Evolutionary conservation across 2,888 invertebrate genomes (phyloP), one percentile per base, ranked within the genome.

Genomic region (Pterobdella sp.): DNA sequence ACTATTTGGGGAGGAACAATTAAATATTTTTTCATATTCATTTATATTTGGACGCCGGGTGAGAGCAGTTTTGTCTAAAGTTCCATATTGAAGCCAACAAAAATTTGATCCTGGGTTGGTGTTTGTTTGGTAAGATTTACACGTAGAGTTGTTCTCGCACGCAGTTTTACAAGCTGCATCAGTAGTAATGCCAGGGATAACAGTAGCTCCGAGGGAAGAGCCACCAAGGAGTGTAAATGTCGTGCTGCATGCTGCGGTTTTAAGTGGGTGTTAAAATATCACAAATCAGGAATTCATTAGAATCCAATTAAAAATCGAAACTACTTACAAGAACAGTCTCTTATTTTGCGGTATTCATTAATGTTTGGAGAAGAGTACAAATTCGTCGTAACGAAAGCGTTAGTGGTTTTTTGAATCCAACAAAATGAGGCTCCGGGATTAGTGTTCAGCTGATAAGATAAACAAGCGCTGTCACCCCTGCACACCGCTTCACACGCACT

Each of bases 401-500:
- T 42, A 14, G 69, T 1, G 32, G 31, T 65, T 64, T 10, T 42
- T 32, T 72, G 72, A 10, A 65, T 60, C 72, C 72, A 72, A 42
- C 72, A 72, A 31, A n/a, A 72, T 3, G 60, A 14, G 35, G 60
- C 63, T 37, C 32, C 36, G 7, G 35, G n/a, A 68, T 49, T 29
- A 14, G 34, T 35, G 42, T 72, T 60, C 0, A 72, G 22, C 42
- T 72, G 72, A 37, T 67, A 72, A 26, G 72, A 49, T 4, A 68
- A 32, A 35, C 72, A 72, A 29, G 72, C 32, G 18, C 67, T 31
- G 66, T 72, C 72, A 10, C 10, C 60, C n/a, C 35, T 67, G 60
- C 72, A 72, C 35, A 34, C 29, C 14, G 64, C 32, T 65, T 65
- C 36, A 42, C 72, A 72, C 1, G 10, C 37, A 7, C 14, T 10